A percentile compares a stretch with the other conserved stretches of the same genome.
Evolutionary conservation across 1,140 invertebrate genomes (phyloP).

Genomic region (Bombus waltoni): DNA sequence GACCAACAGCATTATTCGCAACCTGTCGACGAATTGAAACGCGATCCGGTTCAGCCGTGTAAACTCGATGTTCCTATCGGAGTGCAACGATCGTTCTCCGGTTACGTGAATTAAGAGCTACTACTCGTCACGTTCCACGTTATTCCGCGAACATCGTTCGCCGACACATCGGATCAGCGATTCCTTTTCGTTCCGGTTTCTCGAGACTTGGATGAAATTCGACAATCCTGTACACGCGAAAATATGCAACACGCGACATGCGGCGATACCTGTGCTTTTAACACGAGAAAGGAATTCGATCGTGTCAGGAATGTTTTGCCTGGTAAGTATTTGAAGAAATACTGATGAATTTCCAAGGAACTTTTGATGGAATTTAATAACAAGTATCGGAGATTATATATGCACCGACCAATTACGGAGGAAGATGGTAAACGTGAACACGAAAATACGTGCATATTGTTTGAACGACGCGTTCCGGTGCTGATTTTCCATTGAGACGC

Average conservation of each 20-base stretch:
- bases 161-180: slow-evolving; percentile 53
- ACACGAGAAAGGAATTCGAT: slow-evolving; percentile 1
- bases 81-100: slow-evolving; percentile 46
- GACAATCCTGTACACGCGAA: not conserved
- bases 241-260: not conserved
- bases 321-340: not conserved
- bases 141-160: slow-evolving; percentile 51
- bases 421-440: not conserved
- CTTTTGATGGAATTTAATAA: not conserved
- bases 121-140: slow-evolving; percentile 50
- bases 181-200: slow-evolving; percentile 31
- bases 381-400: not conserved
- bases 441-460: too few species aligned
- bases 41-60: slow-evolving; percentile 49
- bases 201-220: slow-evolving; percentile 29
- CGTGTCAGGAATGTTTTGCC: not conserved
- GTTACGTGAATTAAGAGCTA: slow-evolving; percentile 48
- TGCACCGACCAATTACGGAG: too few species aligned
- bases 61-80: slow-evolving; percentile 56
- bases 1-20: slow-evolving; percentile 23
- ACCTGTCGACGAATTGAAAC: slow-evolving; percentile 51
- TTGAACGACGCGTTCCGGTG: too few species aligned
- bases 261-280: not conserved
- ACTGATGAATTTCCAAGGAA: not conserved
- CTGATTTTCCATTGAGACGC: too few species aligned